Percentiles rank a stretch among this genome's conserved stretches.
Evolutionary conservation across 2,797 vertebrate species (phyloP).

Genomic region (Potorous gilbertii): DNA sequence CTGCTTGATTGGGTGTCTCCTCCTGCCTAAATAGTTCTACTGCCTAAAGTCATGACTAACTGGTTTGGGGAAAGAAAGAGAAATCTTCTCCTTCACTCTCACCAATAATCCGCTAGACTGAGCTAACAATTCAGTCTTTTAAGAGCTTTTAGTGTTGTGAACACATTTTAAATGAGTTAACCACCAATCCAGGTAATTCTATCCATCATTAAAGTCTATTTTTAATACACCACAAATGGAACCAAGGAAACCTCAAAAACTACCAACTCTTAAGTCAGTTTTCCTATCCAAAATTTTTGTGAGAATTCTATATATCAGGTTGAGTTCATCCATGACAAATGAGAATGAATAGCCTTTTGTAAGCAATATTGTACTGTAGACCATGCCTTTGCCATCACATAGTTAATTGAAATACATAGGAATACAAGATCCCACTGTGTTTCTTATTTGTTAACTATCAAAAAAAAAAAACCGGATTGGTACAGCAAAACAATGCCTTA

Average conservation of each 20-base stretch:
- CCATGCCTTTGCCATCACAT: not conserved
- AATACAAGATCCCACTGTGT: not conserved
- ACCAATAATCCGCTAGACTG: not conserved
- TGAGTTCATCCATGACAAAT: not conserved
- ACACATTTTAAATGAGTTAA: not conserved
- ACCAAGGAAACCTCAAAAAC: not conserved
- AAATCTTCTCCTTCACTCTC: not conserved
- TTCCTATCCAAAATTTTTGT: not conserved
- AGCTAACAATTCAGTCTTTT: not conserved
- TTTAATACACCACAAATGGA: not conserved
- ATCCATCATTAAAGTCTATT: not conserved
- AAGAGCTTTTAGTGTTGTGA: not conserved
- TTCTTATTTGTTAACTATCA: not conserved
- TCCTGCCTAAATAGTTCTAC: not conserved
- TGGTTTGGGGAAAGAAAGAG: not conserved
- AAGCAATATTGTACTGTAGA: not conserved
- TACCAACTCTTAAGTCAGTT: not conserved
- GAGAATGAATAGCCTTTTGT: not conserved
- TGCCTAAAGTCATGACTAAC: not conserved
- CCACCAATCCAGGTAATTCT: not conserved
- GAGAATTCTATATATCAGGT: not conserved
- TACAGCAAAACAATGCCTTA: not conserved
- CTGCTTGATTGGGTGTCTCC: not conserved
- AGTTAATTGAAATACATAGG: not conserved
- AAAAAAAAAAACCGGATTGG: not conserved